A percentile compares a stretch with the other conserved stretches of the same genome.
Conservation (phyloP, 2,888 invertebrate genomes). For the Sicus ferrugineus region DNA sequence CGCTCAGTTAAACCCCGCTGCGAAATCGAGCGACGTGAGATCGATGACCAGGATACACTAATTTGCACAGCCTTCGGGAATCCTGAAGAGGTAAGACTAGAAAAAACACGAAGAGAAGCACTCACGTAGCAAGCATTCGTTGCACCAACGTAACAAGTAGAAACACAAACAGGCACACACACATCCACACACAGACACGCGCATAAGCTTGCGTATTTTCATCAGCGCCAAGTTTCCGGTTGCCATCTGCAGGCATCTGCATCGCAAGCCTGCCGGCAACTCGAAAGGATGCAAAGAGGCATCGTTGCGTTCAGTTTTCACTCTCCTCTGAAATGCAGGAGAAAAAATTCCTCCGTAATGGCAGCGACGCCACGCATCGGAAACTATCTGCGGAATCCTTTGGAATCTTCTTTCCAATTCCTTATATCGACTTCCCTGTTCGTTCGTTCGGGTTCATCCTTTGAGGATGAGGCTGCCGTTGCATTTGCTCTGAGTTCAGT, state of each 20-base stretch:
- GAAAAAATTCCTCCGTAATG: neutral
- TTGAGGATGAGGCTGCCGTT: neutral
- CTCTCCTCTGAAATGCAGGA: neutral
- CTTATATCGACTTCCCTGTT: neutral
- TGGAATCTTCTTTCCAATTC: neutral
- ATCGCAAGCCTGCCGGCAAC: no score
- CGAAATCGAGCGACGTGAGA: conserved; percentile 76
- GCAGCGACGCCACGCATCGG: neutral
- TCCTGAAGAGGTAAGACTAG: conserved; percentile 67
- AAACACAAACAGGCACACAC: conserved; percentile 20
- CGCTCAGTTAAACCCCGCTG: conserved; percentile 83
- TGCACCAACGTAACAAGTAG: neutral
- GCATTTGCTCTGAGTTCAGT: no score
- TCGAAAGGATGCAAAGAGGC: no score
- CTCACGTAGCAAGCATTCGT: neutral
- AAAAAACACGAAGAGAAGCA: neutral
- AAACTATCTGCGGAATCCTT: neutral
- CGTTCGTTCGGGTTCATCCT: neutral
- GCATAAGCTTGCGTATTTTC: neutral
- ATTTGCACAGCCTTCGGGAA: conserved; percentile 84
- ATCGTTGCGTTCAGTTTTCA: neutral
- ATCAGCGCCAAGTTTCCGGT: neutral
- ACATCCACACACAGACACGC: conserved; percentile 9
- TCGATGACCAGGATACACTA: conserved; percentile 78
- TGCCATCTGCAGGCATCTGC: conserved; percentile 12